Percentiles rank a stretch among this genome's conserved stretches.
Conservation (phyloP, 1,140 invertebrate genomes). For the Acromyrmex heyeri region DNA sequence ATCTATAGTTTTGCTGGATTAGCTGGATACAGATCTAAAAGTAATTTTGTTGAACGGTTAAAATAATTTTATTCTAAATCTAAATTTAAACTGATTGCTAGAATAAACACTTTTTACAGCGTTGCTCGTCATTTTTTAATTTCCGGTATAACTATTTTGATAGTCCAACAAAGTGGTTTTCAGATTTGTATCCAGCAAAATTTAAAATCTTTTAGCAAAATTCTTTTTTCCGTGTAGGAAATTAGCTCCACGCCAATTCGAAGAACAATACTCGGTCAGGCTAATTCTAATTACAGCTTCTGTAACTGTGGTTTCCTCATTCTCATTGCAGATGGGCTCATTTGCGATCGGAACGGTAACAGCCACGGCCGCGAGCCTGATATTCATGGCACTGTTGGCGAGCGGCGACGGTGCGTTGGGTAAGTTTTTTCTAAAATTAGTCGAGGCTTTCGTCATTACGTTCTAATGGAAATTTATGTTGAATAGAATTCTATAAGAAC, state of each 20-base stretch:
- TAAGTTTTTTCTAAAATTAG: slow-evolving; percentile 74
- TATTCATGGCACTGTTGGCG: slow-evolving; percentile 77
- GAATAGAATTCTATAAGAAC: background rate
- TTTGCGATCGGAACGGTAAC: slow-evolving; percentile 80
- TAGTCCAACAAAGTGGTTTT: no score
- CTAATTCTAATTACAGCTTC: slow-evolving; percentile 70
- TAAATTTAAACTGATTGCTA: no score
- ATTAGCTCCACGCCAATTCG: background rate
- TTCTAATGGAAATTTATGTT: background rate
- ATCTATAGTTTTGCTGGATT: no score
- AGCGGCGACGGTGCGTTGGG: slow-evolving; percentile 80
- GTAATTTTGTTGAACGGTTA: no score
- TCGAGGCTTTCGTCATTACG: background rate
- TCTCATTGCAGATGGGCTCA: slow-evolving; percentile 84
- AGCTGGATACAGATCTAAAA: no score
- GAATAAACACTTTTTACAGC: no score
- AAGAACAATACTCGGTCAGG: slow-evolving; percentile 15
- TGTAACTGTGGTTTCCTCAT: slow-evolving; percentile 68
- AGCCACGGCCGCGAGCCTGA: slow-evolving; percentile 62
- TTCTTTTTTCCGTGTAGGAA: background rate
- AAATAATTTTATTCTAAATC: no score
- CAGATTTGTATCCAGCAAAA: no score
- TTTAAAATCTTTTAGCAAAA: no score
- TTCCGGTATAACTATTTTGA: no score
- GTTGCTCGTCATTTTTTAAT: no score